Percentiles rank a stretch among this genome's conserved stretches.
Evolutionary conservation across 1,140 invertebrate genomes (phyloP).

Genomic region (Monomorium pharaonis): DNA sequence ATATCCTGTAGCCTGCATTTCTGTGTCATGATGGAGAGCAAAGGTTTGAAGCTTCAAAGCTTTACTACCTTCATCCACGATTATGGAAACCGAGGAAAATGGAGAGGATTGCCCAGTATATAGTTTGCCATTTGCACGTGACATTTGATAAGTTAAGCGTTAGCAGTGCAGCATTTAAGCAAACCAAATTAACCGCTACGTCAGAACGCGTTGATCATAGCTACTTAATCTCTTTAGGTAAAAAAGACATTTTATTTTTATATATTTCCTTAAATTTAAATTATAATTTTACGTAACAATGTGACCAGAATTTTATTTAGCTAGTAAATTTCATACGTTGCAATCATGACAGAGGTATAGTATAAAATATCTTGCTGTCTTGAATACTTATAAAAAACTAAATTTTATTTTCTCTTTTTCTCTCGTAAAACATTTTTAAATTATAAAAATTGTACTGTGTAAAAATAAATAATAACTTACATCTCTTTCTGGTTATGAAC

Average conservation of each 20-base stretch:
- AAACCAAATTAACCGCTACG: neutral
- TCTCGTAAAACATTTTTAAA: conserved; percentile 3
- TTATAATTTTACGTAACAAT: neutral
- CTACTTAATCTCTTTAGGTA: neutral
- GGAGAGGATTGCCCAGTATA: neutral
- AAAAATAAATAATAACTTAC: neutral
- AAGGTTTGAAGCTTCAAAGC: conserved; percentile 16
- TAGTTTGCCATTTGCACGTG: conserved; percentile 4
- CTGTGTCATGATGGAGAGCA: neutral
- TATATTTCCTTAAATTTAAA: neutral
- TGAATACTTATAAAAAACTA: too few relatives aligned
- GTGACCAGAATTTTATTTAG: neutral
- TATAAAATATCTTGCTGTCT: neutral
- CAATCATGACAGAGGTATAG: neutral
- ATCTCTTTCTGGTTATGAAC: neutral
- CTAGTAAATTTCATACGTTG: neutral
- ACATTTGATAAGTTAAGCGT: neutral
- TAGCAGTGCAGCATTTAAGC: neutral
- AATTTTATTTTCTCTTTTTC: too few relatives aligned
- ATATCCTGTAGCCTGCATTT: neutral
- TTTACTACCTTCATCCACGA: neutral
- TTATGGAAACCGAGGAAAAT: conserved; percentile 14
- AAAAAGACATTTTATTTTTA: neutral
- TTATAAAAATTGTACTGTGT: neutral
- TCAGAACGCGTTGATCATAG: neutral